phyloP scores from a whole-genome alignment of 2,113 vertebrate species.

The Hipposideros armiger region DNA sequence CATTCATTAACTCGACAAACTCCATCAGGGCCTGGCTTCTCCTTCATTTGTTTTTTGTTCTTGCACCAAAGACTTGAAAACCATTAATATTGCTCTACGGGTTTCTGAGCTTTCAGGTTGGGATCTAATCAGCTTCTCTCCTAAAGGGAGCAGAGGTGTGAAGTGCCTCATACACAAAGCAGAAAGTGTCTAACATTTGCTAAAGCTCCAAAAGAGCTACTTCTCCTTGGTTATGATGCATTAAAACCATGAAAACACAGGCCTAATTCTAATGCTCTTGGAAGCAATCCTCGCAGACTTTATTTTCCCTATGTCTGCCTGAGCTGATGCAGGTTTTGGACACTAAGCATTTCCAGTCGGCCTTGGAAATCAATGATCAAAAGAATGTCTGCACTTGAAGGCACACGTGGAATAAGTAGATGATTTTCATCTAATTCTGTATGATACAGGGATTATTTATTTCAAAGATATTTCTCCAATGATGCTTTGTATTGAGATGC shows the following conservation, averaged over 20 bases:
- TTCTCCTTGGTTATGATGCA: background rate
- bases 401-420: background rate
- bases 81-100: conserved; percentile 47
- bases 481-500: background rate
- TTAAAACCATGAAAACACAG: conserved; percentile 53
- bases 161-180: conserved; percentile 58
- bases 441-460: background rate
- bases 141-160: conserved; percentile 38
- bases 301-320: background rate
- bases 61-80: conserved; percentile 75
- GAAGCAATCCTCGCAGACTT: background rate
- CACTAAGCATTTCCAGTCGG: background rate
- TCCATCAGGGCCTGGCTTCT: conserved; percentile 56
- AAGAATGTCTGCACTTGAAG: conserved; percentile 11
- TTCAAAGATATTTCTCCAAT: background rate
- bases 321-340: background rate
- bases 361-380: background rate
- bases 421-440: background rate
- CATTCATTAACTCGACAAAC: conserved; percentile 56
- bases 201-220: conserved; percentile 36
- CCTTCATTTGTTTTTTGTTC: conserved; percentile 73
- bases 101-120: conserved; percentile 46
- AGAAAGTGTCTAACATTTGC: conserved; percentile 42
- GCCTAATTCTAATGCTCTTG: background rate
- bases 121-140: conserved; percentile 63